Conservation (phyloP, 2,797 vertebrate genomes). For the Simalia tracyae region DNA sequence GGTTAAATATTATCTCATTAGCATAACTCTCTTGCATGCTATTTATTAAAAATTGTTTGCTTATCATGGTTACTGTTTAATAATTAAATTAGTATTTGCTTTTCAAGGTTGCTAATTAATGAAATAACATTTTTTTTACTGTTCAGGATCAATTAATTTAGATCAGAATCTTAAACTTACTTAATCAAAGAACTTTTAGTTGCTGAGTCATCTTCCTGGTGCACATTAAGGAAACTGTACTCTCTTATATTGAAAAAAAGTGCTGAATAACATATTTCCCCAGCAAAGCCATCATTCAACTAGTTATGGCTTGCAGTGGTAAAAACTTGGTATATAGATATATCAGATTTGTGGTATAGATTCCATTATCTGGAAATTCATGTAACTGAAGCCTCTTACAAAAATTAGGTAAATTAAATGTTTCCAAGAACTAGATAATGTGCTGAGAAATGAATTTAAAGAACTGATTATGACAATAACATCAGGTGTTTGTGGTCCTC, state of each 20-base stretch:
- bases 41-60: background rate
- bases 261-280: background rate
- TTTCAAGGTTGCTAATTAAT: background rate
- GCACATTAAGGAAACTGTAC: background rate
- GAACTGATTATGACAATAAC: background rate
- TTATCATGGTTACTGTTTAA: background rate
- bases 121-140: background rate
- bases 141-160: background rate
- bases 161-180: background rate
- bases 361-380: background rate
- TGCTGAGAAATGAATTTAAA: background rate
- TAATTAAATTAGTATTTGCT: background rate
- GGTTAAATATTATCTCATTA: background rate
- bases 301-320: background rate
- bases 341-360: background rate
- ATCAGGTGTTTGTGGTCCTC: background rate
- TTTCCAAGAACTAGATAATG: background rate
- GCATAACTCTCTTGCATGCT: background rate
- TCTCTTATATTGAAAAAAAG: background rate
- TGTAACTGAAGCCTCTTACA: constrained; percentile 10
- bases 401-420: constrained; percentile 12
- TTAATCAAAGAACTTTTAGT: background rate
- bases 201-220: background rate
- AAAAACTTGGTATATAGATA: background rate
- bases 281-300: background rate